Conservation (phyloP, 2,888 invertebrate genomes). For the Sialis fuliginosa region DNA sequence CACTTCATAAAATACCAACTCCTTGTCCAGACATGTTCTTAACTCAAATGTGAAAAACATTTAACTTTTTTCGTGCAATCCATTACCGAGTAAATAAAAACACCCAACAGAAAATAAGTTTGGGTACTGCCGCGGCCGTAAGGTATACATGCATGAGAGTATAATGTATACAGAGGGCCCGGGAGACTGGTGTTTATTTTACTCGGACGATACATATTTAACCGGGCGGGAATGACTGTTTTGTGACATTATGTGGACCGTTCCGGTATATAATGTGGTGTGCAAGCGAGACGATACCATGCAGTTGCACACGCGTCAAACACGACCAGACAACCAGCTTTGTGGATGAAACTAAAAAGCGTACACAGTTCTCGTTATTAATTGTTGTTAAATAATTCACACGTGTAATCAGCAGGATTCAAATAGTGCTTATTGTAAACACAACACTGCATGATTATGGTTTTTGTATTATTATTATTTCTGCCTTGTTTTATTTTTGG, state of each 20-base stretch:
- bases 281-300: too few relatives aligned
- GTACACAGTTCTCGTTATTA: background rate
- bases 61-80: too few relatives aligned
- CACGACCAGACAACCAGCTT: background rate
- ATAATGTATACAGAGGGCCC: background rate
- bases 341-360: background rate
- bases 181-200: background rate
- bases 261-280: background rate
- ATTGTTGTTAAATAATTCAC: background rate
- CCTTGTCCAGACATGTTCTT: too few relatives aligned
- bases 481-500: too few relatives aligned
- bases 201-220: background rate
- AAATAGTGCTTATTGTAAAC: background rate
- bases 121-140: background rate
- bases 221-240: background rate
- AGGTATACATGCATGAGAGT: background rate
- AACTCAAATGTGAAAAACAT: too few relatives aligned
- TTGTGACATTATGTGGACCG: background rate
- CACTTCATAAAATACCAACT: too few relatives aligned
- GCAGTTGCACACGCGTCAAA: too few relatives aligned
- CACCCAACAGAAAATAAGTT: too few relatives aligned
- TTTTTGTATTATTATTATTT: too few relatives aligned
- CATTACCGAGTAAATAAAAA: too few relatives aligned
- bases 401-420: background rate
- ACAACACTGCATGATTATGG: too few relatives aligned